Evolutionary conservation across 2,797 vertebrate species (phyloP).

Genomic region (Mormyrus proboscirostris): DNA sequence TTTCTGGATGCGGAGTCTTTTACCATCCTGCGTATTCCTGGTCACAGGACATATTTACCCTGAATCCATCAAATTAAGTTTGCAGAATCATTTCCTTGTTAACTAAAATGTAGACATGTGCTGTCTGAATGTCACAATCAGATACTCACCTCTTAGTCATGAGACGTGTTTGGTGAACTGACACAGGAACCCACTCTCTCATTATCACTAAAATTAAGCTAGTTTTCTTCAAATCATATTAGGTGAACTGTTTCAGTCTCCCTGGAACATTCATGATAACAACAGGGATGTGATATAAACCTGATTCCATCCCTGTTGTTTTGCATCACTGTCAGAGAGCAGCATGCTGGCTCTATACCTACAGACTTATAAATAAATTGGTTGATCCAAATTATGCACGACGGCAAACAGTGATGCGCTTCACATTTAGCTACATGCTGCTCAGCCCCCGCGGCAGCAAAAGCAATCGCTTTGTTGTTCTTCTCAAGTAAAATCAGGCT

Average conservation of each 20-base stretch:
- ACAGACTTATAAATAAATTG: conserved; percentile 45
- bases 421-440: conserved; percentile 44
- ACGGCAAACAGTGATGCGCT: conserved; percentile 41
- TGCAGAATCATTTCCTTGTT: neutral
- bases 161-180: neutral
- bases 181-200: neutral
- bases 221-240: neutral
- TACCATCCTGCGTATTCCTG: neutral
- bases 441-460: conserved; percentile 37
- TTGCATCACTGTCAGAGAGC: conserved; percentile 30
- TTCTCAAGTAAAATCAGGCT: conserved; percentile 49
- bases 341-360: conserved; percentile 36
- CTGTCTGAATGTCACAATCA: neutral
- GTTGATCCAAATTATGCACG: conserved; percentile 43
- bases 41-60: neutral
- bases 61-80: neutral
- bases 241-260: neutral
- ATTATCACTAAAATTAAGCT: neutral
- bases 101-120: neutral
- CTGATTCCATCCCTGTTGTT: neutral
- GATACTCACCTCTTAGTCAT: neutral
- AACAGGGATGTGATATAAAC: neutral
- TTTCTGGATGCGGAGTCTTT: neutral
- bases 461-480: neutral
- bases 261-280: neutral